Conservation (phyloP, 2,888 invertebrate genomes). For the Cerastoderma edule region DNA sequence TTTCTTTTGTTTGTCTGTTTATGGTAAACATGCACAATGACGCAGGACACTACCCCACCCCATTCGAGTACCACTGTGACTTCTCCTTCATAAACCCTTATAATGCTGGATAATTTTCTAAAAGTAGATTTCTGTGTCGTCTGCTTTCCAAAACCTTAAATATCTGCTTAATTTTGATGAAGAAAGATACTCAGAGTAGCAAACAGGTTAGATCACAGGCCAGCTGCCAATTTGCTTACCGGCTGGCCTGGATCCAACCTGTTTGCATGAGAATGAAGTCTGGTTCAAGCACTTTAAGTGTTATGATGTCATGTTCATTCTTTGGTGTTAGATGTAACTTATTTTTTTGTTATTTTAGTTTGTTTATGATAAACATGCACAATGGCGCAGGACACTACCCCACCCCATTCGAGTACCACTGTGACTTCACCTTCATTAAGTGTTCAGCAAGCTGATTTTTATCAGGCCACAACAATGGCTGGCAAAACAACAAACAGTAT, state of each 20-base stretch:
- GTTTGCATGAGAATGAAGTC: too few relatives aligned
- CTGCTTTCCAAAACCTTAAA: too few relatives aligned
- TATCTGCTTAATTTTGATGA: too few relatives aligned
- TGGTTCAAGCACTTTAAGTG: too few relatives aligned
- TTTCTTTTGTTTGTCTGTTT: background rate
- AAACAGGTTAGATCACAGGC: too few relatives aligned
- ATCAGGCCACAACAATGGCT: constrained; percentile 5
- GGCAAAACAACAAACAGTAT: background rate
- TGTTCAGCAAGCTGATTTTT: constrained; percentile 7
- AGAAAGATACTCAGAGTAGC: too few relatives aligned
- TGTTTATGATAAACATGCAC: background rate
- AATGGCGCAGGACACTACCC: constrained; percentile 3
- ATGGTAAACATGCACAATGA: background rate
- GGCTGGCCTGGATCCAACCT: too few relatives aligned
- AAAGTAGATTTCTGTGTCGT: too few relatives aligned
- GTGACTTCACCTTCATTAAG: background rate
- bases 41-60: background rate
- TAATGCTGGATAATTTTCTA: too few relatives aligned
- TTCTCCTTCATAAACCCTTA: background rate
- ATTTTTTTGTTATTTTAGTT: background rate
- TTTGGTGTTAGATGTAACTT: too few relatives aligned
- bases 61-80: background rate
- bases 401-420: background rate
- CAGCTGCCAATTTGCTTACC: too few relatives aligned
- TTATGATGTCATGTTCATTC: too few relatives aligned